Conservation (phyloP, 2,797 vertebrate genomes). For the Neomorphus geoffroyi region DNA sequence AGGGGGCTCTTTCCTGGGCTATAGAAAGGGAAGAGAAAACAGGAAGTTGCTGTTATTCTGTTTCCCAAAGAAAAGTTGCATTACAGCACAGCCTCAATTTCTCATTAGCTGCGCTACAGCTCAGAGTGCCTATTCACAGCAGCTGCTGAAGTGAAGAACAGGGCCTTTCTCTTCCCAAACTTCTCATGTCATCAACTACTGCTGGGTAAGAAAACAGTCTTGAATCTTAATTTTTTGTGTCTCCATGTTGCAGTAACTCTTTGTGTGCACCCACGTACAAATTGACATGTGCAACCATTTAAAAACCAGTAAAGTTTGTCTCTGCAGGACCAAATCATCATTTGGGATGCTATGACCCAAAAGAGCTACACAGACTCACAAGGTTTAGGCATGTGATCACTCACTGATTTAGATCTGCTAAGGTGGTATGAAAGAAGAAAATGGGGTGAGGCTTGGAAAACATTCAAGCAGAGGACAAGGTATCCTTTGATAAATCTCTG, state of each 20-base stretch:
- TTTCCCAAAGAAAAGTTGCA: background rate
- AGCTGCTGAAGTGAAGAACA: slow-evolving; percentile 29
- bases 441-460: background rate
- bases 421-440: background rate
- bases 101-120: background rate
- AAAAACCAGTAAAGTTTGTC: background rate
- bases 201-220: background rate
- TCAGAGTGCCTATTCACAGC: background rate
- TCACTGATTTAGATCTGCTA: background rate
- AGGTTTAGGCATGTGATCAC: background rate
- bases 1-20: slow-evolving; percentile 38
- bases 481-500: background rate
- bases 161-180: background rate
- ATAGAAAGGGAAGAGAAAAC: slow-evolving; percentile 34
- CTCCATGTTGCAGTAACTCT: background rate
- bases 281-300: background rate
- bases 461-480: background rate
- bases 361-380: background rate
- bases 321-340: background rate
- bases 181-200: background rate
- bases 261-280: background rate
- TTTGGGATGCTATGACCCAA: background rate
- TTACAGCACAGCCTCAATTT: background rate
- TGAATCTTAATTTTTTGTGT: background rate
- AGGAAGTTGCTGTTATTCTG: background rate